Evolutionary conservation across 1,140 invertebrate species (phyloP), one percentile per base, ranked within the genome.

Genomic region (Drosophila persimilis): DNA sequence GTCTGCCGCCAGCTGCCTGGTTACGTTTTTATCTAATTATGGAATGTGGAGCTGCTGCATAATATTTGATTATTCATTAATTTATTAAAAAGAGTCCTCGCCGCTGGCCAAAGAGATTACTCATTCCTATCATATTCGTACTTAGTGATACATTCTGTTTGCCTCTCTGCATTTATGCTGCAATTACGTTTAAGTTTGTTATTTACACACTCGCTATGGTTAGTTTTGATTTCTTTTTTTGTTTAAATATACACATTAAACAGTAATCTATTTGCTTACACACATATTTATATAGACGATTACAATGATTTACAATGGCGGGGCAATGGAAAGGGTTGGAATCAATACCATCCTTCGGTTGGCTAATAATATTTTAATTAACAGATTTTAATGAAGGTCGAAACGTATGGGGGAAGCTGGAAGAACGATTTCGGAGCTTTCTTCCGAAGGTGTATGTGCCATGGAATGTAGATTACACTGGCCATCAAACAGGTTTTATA

Each of bases 21-120:
- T 53, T 77, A 70, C 56, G 41, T 76, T 74, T 66, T 76, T 83
- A 80, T 85, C 77, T 84, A 80, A 86, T 85, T 81, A 85, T 77
- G 47, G 47, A 67, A 62, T 67, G 75, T 71, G 50, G 48, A 77
- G 63, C 59, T 53, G 29, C 45, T 59, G 63, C 70, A 69, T 46
- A 47, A 71, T 61, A 62, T 72, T 76, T 72, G 77, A 59, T 76
- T 74, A 70, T 80, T 70, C 58, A 60, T 80, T 63, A 80, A 63
- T 78, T 74, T 77, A 58, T 77, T 70, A 64, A 80, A 39, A 80
- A 77, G 78, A 64, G 41, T 47, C 65, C 39, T 24, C 45, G 63
- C 69, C 44, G n/a, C 52, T 45, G 60, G 71, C 69, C 53, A 57
- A 26, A 56, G 26, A 57, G 47, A 73, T 73, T 73, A 73, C 45